Evolutionary conservation across 2,113 vertebrate species (phyloP), one percentile per base, ranked within the genome.

Genomic region (Neogobius melanostomus): DNA sequence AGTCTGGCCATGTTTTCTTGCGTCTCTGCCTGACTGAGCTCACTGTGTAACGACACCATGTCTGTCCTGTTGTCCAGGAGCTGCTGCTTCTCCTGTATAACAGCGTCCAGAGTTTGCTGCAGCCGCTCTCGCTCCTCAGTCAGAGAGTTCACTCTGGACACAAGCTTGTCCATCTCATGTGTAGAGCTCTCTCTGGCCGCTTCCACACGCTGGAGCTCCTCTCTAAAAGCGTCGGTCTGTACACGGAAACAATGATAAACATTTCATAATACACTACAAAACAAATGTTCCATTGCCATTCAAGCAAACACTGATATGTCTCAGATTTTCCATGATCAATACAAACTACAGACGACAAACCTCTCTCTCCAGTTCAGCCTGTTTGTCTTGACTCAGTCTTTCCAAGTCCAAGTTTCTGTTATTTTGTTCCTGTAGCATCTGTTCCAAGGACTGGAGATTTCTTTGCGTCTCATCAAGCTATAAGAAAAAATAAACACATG

Each of bases 121-220:
- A 85, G 81, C 76, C 79, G 57, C 45, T 87, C 69, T 47, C 72
- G 64, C 16, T 91, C 87, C 65, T 85, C 78, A 9, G 53, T 60
- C 53, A 89, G 71, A 49, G 76, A 49, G 0, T 21, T 60, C 8
- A 86, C 1, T 21, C 50, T 76, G 36, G 49, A 3, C 43, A 42
- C 36, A 16, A 87, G 79, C 52, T 54, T 6, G 64, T 88, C 64
- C 62, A 65, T 21, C 71, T 89, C 75, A 44, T 82, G 53, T 9
- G 57, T 0, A 0, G 52, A 59, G 2, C 45, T 28, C 54, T 70
- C 74, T 66, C 46, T 14, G 15, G 66, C 15, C 14, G 74, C 64
- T 71, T 8, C 1, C 1, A 75, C 21, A 15, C 5, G 5, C 66
- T 82, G 8, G 0, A 88, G 80, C 15, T 90, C 67, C 54, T 79